Conservation (phyloP, 2,888 invertebrate species). For the Tholera decimalis region DNA sequence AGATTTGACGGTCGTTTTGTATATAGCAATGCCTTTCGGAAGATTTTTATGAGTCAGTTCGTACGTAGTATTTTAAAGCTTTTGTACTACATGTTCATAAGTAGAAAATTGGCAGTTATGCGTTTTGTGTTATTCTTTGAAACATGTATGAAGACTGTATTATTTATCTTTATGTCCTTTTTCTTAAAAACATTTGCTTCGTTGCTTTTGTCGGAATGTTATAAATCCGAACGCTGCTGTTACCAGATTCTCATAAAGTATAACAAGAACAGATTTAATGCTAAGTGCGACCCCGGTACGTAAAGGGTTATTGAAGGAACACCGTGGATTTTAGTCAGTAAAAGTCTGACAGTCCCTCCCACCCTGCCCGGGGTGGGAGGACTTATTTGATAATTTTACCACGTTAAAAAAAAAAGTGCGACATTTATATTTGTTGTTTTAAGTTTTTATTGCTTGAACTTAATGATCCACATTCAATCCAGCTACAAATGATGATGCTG, state of each 20-base stretch:
- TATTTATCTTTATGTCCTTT: constrained; percentile 34
- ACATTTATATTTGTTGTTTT: constrained; percentile 73
- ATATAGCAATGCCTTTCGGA: constrained; percentile 61
- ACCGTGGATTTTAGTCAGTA: too few relatives aligned
- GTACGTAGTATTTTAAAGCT: constrained; percentile 64
- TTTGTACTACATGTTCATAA: constrained; percentile 53
- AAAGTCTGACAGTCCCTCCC: too few relatives aligned
- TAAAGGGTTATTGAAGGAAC: too few relatives aligned
- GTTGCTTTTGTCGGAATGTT: constrained; percentile 38
- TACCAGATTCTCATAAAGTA: constrained; percentile 77
- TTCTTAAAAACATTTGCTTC: constrained; percentile 45
- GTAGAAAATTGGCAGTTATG: constrained; percentile 59
- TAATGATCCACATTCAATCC: constrained; percentile 60
- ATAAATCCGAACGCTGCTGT: constrained; percentile 66
- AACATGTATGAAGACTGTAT: constrained; percentile 30
- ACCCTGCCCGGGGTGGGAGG: too few relatives aligned
- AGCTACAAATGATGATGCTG: background rate
- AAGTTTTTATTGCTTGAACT: constrained; percentile 76
- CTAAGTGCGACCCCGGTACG: too few relatives aligned
- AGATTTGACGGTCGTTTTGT: constrained; percentile 70
- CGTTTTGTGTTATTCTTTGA: constrained; percentile 55
- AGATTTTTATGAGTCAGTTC: constrained; percentile 68
- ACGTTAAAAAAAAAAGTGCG: too few relatives aligned
- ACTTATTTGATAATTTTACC: too few relatives aligned
- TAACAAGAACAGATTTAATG: constrained; percentile 62